Base-by-base conservation (phyloP, 2,113 vertebrate genomes). In the Fulmarus glacialis region DNA sequence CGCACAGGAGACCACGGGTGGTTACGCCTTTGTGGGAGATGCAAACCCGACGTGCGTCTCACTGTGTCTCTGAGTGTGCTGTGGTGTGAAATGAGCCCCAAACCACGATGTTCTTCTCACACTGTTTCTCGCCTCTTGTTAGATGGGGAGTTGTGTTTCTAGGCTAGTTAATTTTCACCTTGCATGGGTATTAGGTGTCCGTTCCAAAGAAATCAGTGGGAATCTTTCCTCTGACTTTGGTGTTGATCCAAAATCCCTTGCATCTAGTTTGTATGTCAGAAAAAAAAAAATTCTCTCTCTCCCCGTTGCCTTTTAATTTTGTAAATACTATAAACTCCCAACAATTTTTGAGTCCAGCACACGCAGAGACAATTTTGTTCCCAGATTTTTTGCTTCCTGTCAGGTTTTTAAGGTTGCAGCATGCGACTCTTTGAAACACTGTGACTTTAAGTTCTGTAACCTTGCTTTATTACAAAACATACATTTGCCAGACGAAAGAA, bases 21-120 rank as follows among this genome's bases (percentile, higher is more conserved):
- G 52, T 36, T 5, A 14, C 0, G 8, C 14, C 67, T 82, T 45
- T 6, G n/a, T 38, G 43, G 53, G 71, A 78, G 42, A 15, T 52
- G 53, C 34, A 50, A 56, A 74, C 34, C 4, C 0, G 1, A 27
- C 2, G 23, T 48, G 29, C 5, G 0, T 20, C 53, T 82, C 24
- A 0, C 34, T 71, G 55, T 48, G 0, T 42, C 50, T 30, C 59
- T 30, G 66, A 91, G 82, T 2, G 0, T 23, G 72, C 66, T n/a
- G 53, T 50, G 34, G 62, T 74, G 80, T 22, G 67, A 75, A 36
- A 64, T 13, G 45, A 71, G 43, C 43, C 62, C 52, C 40, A 48
- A 9, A 58, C 12, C 56, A 47, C 0, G 0, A 5, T 4, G 38
- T 27, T 42, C 12, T 63, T 34, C 72, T 73, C 64, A 38, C 8